These are phyloP conservation scores for Xenops minutus DNA, from an alignment of 2,797 vertebrate species.

Conservation along the genomic window DNA sequence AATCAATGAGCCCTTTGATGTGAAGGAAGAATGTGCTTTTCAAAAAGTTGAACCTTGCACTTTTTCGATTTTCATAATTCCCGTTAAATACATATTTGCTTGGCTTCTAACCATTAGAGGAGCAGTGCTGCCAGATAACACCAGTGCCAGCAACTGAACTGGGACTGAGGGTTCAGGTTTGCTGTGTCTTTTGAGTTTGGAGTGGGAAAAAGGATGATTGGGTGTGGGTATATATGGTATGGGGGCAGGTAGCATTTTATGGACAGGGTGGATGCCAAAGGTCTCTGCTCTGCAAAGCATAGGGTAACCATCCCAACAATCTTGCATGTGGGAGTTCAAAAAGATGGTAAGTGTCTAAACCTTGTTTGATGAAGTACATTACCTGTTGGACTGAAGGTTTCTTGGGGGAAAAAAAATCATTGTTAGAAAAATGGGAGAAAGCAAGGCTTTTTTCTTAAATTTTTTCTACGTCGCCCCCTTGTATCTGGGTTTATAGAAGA, in stretches of 20 bases:
- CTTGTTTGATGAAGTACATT: neutral
- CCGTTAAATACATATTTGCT: neutral
- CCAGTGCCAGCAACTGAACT: neutral
- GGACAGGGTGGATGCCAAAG: neutral
- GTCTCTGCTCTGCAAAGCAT: neutral
- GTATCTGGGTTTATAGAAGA: neutral
- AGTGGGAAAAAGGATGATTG: neutral
- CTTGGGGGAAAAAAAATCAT: accelerated
- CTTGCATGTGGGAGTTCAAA: neutral
- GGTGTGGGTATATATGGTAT: too few species aligned
- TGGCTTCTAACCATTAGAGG: neutral
- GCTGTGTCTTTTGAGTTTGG: neutral
- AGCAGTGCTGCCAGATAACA: neutral
- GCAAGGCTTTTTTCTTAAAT: neutral
- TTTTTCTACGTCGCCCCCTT: neutral
- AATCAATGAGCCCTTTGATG: neutral
- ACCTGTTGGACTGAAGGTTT: neutral
- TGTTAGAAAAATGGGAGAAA: neutral
- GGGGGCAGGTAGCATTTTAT: neutral
- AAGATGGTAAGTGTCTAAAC: neutral
- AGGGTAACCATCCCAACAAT: neutral
- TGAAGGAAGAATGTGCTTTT: neutral
- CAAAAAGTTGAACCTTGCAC: neutral
- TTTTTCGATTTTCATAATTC: neutral
- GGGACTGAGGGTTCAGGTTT: neutral